Evolutionary conservation across 2,888 invertebrate species (phyloP).

Genomic region (Ceramica pisi): DNA sequence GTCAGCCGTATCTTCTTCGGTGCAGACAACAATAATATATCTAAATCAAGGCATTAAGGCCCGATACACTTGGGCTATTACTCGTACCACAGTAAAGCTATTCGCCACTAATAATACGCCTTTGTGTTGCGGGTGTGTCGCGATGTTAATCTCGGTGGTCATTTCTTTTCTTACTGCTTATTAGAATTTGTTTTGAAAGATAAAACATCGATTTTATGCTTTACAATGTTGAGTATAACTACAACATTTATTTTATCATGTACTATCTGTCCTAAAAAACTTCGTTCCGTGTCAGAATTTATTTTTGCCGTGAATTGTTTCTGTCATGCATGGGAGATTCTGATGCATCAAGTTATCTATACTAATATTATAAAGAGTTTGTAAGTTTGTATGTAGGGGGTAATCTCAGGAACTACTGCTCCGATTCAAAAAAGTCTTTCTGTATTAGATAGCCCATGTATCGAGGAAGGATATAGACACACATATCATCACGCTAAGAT

Average conservation of each 20-base stretch:
- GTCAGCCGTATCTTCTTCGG: conserved; percentile 53
- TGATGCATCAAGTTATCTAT: no score
- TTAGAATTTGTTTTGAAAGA: conserved; percentile 27
- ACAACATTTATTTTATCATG: background rate
- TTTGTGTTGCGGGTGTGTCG: conserved; percentile 74
- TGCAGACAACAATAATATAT: conserved; percentile 65
- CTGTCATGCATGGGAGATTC: no score
- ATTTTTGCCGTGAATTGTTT: no score
- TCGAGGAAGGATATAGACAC: no score
- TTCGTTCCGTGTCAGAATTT: no score
- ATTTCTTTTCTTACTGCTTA: conserved; percentile 66
- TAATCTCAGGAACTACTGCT: no score
- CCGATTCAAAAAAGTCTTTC: no score
- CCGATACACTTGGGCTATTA: conserved; percentile 60
- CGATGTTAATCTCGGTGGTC: conserved; percentile 73
- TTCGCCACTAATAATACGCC: conserved; percentile 76
- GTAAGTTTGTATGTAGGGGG: no score
- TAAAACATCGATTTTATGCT: background rate
- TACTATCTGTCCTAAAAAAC: no score
- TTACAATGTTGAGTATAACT: background rate
- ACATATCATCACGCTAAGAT: no score
- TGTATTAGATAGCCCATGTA: no score
- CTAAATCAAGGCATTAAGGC: conserved; percentile 65
- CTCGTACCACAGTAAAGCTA: conserved; percentile 66
- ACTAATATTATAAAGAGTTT: no score